Conservation (phyloP, 2,797 vertebrate genomes). For the Lacerta agilis region DNA sequence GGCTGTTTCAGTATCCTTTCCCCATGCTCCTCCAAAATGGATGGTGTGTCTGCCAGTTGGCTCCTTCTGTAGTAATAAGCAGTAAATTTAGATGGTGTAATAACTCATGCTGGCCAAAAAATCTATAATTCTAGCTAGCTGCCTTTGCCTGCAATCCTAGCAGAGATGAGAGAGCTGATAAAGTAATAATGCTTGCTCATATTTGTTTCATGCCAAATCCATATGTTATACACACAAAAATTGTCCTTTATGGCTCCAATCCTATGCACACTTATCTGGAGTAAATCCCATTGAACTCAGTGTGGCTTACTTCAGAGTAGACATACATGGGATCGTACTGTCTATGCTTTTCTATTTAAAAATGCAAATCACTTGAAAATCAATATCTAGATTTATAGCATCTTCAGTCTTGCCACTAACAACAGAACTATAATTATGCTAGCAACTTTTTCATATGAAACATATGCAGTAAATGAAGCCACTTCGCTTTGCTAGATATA, state of each 20-base stretch:
- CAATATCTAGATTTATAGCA: conserved; percentile 24
- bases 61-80: conserved; percentile 1
- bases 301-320: background rate
- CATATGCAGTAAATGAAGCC: background rate
- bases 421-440: background rate
- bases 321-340: background rate
- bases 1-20: background rate
- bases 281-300: background rate
- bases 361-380: conserved; percentile 27
- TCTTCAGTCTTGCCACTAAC: background rate
- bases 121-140: conserved; percentile 26
- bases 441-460: background rate
- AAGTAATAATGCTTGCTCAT: conserved; percentile 18
- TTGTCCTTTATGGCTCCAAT: background rate
- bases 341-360: background rate
- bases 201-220: conserved; percentile 26
- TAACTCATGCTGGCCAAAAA: conserved; percentile 8
- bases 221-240: background rate
- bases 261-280: background rate
- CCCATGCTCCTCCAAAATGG: background rate
- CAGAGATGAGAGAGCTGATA: conserved; percentile 19
- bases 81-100: background rate
- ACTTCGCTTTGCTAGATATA: background rate
- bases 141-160: conserved; percentile 25
- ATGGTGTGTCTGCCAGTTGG: background rate